Evolutionary conservation across 2,113 vertebrate genomes (phyloP).

Genomic region (Furnarius figulus): DNA sequence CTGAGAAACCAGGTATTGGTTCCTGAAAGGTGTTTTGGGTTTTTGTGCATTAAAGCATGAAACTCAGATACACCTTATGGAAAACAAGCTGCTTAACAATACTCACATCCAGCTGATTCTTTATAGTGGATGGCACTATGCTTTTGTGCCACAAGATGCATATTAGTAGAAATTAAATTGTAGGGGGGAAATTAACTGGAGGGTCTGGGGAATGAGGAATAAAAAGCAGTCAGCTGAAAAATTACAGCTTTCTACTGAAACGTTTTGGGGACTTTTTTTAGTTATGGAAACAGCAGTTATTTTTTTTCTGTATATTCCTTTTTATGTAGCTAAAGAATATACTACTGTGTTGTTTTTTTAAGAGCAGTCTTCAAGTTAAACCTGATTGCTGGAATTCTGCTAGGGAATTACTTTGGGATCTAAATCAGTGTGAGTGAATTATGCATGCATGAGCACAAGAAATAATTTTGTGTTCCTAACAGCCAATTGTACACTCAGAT

Average conservation of each 20-base stretch:
- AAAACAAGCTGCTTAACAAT: not conserved
- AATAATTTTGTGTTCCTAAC: constrained; percentile 40
- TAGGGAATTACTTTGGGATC: constrained; percentile 12
- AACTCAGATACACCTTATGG: not conserved
- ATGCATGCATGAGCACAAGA: constrained; percentile 14
- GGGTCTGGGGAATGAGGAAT: not conserved
- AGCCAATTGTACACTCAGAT: constrained; percentile 8
- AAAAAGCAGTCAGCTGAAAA: not conserved
- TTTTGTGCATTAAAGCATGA: not conserved
- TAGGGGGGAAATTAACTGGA: not conserved
- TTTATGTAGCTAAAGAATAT: not conserved
- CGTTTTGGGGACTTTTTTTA: not conserved
- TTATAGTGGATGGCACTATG: not conserved
- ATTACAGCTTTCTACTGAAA: not conserved
- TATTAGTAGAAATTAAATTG: not conserved
- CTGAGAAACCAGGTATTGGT: not conserved
- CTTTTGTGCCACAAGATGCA: not conserved
- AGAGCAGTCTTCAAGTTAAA: not conserved
- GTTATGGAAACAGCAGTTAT: not conserved
- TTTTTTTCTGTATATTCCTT: not conserved
- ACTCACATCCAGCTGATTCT: not conserved
- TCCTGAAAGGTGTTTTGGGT: not conserved
- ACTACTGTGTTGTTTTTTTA: not conserved
- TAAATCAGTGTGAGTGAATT: not conserved
- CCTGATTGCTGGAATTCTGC: not conserved